phyloP scores from a whole-genome alignment of 2,888 invertebrate genomes.

The Parnassius smintheus region DNA sequence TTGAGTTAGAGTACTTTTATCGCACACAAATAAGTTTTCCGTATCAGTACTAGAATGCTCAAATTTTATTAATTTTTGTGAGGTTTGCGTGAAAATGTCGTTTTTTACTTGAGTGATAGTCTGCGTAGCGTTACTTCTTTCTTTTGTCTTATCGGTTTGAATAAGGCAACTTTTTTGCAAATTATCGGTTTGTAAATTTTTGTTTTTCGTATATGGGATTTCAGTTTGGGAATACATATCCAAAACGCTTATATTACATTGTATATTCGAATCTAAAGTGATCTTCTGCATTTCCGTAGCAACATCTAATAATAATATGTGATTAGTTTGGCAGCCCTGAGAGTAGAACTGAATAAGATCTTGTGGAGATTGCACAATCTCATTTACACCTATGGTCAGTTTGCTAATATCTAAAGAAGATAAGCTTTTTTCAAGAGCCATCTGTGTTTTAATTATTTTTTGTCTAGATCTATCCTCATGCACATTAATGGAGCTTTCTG shows the following conservation, averaged over 20 bases:
- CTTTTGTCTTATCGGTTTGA: constrained; percentile 63
- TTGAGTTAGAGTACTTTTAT: constrained; percentile 43
- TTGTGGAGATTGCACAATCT: constrained; percentile 64
- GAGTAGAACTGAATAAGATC: constrained; percentile 59
- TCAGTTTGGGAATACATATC: constrained; percentile 72
- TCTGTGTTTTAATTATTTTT: constrained; percentile 70
- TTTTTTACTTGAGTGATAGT: constrained; percentile 47
- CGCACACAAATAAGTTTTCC: constrained; percentile 36
- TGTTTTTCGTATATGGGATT: constrained; percentile 58
- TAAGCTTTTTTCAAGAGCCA: constrained; percentile 63
- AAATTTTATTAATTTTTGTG: constrained; percentile 38
- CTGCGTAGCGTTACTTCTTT: constrained; percentile 53
- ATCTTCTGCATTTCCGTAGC: constrained; percentile 65
- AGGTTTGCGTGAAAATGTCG: constrained; percentile 53
- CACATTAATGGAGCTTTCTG: constrained; percentile 35
- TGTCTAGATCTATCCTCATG: constrained; percentile 57
- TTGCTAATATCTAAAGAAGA: constrained; percentile 60
- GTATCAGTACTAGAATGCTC: constrained; percentile 53
- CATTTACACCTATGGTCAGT: constrained; percentile 63
- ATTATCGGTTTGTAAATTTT: constrained; percentile 58
- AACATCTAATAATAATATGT: constrained; percentile 61
- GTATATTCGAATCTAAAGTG: constrained; percentile 63
- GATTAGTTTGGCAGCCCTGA: constrained; percentile 70
- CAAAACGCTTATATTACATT: constrained; percentile 52
- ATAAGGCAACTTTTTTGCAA: constrained; percentile 44